Percentiles rank a stretch among this genome's conserved stretches.
Evolutionary conservation across 2,113 vertebrate genomes (phyloP).

Genomic region (Halcyon malimbica): DNA sequence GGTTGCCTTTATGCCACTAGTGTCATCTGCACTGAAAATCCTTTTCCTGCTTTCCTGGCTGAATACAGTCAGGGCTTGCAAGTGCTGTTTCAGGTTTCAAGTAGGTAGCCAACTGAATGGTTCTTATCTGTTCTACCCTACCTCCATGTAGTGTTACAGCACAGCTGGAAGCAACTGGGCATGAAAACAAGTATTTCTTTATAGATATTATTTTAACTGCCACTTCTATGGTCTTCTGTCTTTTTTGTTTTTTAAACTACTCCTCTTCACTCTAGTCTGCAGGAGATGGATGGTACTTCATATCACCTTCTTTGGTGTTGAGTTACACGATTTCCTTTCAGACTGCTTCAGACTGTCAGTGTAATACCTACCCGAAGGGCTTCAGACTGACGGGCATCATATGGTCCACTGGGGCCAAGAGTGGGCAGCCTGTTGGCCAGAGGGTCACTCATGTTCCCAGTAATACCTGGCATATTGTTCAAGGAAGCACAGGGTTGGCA

Average conservation of each 20-base stretch:
- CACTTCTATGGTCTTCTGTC: not conserved
- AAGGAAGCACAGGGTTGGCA: not conserved
- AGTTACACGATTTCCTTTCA: not conserved
- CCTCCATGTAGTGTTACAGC: not conserved
- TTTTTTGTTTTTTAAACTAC: not conserved
- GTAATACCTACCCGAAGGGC: too few species aligned
- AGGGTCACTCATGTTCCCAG: not conserved
- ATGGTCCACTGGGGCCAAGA: accelerated
- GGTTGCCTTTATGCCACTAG: not conserved
- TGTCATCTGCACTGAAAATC: not conserved
- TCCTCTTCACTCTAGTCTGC: not conserved
- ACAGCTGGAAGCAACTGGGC: not conserved
- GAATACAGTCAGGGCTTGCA: not conserved
- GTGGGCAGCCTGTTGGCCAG: not conserved
- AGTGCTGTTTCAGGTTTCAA: not conserved
- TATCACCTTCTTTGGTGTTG: not conserved
- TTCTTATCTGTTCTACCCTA: not conserved
- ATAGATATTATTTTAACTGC: not conserved
- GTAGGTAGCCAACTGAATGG: not conserved
- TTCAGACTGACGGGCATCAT: accelerated
- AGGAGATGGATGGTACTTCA: not conserved
- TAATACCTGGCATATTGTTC: not conserved
- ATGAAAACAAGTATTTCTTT: not conserved
- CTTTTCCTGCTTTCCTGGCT: not conserved
- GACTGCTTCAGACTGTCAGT: not conserved